Percentiles rank a stretch among this genome's conserved stretches.
phyloP scores from a whole-genome alignment of 2,888 invertebrate genomes.

The Baccha elongata region DNA sequence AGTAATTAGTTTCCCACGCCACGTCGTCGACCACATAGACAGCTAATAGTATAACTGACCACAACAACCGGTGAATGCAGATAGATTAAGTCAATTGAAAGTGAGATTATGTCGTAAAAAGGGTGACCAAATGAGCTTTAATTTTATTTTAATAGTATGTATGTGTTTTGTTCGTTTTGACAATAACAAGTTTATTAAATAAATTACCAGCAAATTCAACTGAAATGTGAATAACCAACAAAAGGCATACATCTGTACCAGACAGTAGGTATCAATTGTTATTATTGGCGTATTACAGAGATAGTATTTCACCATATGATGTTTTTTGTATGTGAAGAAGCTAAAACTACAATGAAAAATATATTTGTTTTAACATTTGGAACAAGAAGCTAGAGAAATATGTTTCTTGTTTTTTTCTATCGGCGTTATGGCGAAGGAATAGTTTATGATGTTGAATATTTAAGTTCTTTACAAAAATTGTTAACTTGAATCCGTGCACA shows the following conservation, averaged over 20 bases:
- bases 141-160: background rate
- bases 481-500: too few relatives aligned
- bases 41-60: constrained; percentile 4
- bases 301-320: too few relatives aligned
- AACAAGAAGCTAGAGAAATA: too few relatives aligned
- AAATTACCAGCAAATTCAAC: background rate
- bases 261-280: too few relatives aligned
- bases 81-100: constrained; percentile 15
- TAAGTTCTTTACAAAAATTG: too few relatives aligned
- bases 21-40: background rate
- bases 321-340: too few relatives aligned
- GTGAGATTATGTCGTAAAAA: constrained; percentile 6
- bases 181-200: constrained; percentile 21
- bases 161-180: background rate
- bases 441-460: too few relatives aligned
- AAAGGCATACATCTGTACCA: background rate
- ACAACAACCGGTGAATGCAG: constrained; percentile 15
- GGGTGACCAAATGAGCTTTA: background rate
- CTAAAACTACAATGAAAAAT: too few relatives aligned
- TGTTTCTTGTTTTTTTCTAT: too few relatives aligned
- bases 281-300: too few relatives aligned
- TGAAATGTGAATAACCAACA: background rate
- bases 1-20: constrained; percentile 32
- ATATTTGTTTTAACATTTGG: too few relatives aligned
- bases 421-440: too few relatives aligned